Evolutionary conservation across 2,113 vertebrate species (phyloP).

Genomic region (Cynoglossus semilaevis): DNA sequence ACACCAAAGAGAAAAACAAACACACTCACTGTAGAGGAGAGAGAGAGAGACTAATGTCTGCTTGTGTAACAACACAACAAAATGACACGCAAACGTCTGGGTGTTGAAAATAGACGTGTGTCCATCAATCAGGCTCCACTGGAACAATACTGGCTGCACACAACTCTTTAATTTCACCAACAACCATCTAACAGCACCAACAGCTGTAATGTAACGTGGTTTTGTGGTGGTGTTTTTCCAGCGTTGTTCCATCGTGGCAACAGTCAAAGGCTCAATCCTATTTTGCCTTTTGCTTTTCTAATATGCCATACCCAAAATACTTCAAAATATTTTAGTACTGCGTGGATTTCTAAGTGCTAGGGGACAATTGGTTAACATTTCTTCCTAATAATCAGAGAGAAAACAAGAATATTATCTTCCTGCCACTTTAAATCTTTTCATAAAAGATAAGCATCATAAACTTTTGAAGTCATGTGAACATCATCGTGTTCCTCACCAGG

Average conservation of each 20-base stretch:
- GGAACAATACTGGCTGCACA: constrained; percentile 41
- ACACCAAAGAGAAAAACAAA: constrained; percentile 23
- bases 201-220: constrained; percentile 19
- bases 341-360: too few species aligned
- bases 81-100: constrained; percentile 17
- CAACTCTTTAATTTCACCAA: constrained; percentile 34
- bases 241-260: constrained; percentile 44
- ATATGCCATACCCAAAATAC: too few species aligned
- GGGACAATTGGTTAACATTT: too few species aligned
- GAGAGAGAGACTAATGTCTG: not conserved
- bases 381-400: too few species aligned
- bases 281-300: too few species aligned
- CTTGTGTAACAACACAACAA: constrained; percentile 9
- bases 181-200: constrained; percentile 23
- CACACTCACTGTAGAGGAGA: constrained; percentile 7
- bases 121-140: constrained; percentile 23
- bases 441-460: too few species aligned
- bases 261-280: constrained; percentile 39
- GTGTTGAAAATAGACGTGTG: constrained; percentile 28
- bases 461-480: too few species aligned
- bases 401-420: too few species aligned
- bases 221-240: constrained; percentile 31
- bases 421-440: too few species aligned
- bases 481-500: too few species aligned
- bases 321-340: too few species aligned